Percentiles rank a stretch among this genome's conserved stretches.
Evolutionary conservation across 2,113 vertebrate genomes (phyloP).

Genomic region (Chaenogobius annularis): DNA sequence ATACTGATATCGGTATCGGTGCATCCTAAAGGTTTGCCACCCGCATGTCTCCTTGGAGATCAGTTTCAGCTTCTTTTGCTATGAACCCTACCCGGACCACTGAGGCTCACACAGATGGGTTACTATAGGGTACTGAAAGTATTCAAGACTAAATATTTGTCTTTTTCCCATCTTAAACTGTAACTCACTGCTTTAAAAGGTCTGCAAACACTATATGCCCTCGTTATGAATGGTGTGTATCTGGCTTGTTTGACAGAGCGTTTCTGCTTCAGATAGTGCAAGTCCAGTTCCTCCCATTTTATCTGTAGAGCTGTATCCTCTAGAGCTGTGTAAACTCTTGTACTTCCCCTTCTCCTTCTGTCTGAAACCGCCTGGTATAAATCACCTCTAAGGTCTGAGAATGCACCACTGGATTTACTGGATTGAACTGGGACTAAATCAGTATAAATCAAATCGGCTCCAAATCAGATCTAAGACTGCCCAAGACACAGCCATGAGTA

Average conservation of each 20-base stretch:
- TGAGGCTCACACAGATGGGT: background rate
- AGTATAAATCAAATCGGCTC: too few relatives aligned
- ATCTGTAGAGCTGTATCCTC: background rate
- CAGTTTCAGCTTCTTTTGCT: too few relatives aligned
- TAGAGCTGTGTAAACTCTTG: conserved; percentile 13
- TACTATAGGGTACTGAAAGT: background rate
- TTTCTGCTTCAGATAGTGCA: conserved; percentile 7
- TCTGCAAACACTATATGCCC: background rate
- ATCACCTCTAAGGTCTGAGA: background rate
- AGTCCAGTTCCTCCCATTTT: conserved; percentile 9
- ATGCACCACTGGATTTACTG: background rate
- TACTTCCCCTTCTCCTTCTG: background rate
- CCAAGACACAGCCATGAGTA: too few relatives aligned
- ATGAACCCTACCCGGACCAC: too few relatives aligned
- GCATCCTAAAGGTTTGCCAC: too few relatives aligned
- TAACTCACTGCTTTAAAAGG: background rate
- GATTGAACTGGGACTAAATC: too few relatives aligned
- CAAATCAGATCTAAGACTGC: too few relatives aligned
- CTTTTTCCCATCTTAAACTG: background rate
- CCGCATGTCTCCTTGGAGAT: background rate
- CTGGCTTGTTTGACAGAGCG: background rate
- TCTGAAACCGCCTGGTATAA: background rate
- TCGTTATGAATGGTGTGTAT: background rate
- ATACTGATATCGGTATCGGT: too few relatives aligned
- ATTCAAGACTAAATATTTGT: background rate